Evolutionary conservation across 2,888 invertebrate genomes (phyloP), one percentile per base, ranked within the genome.

Genomic region (Drosophila monieri): DNA sequence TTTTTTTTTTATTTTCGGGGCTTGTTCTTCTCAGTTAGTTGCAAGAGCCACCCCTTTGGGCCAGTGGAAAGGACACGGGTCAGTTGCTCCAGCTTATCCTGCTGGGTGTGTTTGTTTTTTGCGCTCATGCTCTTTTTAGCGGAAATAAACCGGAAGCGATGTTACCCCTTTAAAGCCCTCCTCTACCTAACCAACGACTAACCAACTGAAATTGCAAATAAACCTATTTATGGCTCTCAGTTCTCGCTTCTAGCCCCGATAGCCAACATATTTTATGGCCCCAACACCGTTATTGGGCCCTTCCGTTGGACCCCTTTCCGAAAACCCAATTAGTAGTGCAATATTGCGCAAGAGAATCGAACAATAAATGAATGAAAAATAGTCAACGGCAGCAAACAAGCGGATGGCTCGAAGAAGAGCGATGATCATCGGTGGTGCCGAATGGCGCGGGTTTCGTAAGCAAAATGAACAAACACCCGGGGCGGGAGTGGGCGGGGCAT

Each of bases 71-170:
- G 85, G 72, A 83, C 73, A 75, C 67, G 81, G 76, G 77, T 78
- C 77, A 80, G 68, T 73, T 73, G 72, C 43, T 58, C 49, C 32
- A 30, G 62, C 48, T 51, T 59, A 55, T 62, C 39, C 60, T 58
- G 18, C 52, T 57, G 61, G 55, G 53, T 61, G 73, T 46, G 47
- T 35, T 58, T 57, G 25, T 55, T 58, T 15, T 25, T 41, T 39
- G 46, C 51, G 51, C 25, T 52, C 37, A 27, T 71, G 68, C 60
- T 60, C 57, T 65, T 66, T 54, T 61, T 39, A 48, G 56, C 70
- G 87, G 85, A 81, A 78, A 69, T 75, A 66, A 85, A 71, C 73
- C 83, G 84, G 85, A 84, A 81, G 85, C 76, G 69, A 81, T 74
- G 73, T 76, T 74, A 74, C 74, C 84, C 84, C 80, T 74, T 77